Conservation (phyloP, 2,888 invertebrate genomes). For the Diaperis boleti region DNA sequence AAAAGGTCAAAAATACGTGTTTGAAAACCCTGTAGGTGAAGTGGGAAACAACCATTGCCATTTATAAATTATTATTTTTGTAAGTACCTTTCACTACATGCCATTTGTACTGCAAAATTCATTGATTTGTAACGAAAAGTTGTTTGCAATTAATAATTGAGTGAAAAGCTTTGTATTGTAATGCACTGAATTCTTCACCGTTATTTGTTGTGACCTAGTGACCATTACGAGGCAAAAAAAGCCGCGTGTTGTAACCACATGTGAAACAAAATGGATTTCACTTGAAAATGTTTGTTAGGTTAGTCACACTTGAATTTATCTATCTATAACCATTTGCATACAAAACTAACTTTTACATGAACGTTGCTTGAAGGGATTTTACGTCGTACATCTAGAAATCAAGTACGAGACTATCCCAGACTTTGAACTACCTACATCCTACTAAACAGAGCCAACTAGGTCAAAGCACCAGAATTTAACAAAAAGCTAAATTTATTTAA, state of each 20-base stretch:
- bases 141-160: conserved; percentile 4
- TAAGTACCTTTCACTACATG: conserved; percentile 19
- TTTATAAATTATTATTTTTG: not conserved
- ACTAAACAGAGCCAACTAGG: no score
- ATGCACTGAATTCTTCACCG: conserved; percentile 7
- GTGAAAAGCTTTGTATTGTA: conserved; percentile 15
- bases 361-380: no score
- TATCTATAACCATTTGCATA: no score
- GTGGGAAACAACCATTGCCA: not conserved
- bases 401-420: no score
- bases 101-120: not conserved
- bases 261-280: conserved; percentile 21
- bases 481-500: no score
- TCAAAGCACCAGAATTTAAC: no score
- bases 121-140: conserved; percentile 1
- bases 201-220: conserved; percentile 21
- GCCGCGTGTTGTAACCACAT: not conserved
- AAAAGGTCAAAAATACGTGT: no score
- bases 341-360: no score
- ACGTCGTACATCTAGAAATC: no score
- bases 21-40: not conserved
- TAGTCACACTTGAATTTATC: conserved; percentile 19
- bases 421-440: no score
- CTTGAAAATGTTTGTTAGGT: conserved; percentile 7
- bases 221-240: conserved; percentile 7